Evolutionary conservation across 2,888 invertebrate species (phyloP).

Genomic region (Apoderus coryli): DNA sequence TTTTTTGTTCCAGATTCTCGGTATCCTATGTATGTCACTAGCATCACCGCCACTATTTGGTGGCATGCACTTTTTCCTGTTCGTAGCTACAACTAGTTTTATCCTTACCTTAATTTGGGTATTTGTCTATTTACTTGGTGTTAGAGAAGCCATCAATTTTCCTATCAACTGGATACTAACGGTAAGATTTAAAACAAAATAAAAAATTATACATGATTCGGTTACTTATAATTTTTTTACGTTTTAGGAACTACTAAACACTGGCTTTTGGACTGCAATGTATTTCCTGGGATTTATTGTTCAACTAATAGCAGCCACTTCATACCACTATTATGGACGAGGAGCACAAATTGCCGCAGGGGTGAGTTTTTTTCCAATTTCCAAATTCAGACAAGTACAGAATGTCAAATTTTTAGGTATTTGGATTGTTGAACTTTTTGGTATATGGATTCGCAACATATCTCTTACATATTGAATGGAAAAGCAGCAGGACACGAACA

Average conservation of each 20-base stretch:
- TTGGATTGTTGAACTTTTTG: slow-evolving; percentile 67
- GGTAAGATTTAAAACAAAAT: slow-evolving; percentile 43
- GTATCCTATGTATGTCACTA: slow-evolving; percentile 73
- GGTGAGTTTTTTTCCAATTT: slow-evolving; percentile 38
- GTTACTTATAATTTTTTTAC: slow-evolving; percentile 5
- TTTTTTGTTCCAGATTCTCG: slow-evolving; percentile 51
- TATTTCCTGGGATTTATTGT: slow-evolving; percentile 72
- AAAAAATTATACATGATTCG: slow-evolving; percentile 4
- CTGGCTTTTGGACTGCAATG: slow-evolving; percentile 49
- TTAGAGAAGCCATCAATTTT: slow-evolving; percentile 61
- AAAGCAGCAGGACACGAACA: slow-evolving; percentile 34
- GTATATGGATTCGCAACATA: slow-evolving; percentile 66
- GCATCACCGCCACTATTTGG: slow-evolving; percentile 50
- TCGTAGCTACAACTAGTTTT: slow-evolving; percentile 69
- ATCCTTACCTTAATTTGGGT: slow-evolving; percentile 71
- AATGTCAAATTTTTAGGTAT: slow-evolving; percentile 43
- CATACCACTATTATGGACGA: slow-evolving; percentile 23
- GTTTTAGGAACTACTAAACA: slow-evolving; percentile 73
- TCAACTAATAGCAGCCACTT: slow-evolving; percentile 50
- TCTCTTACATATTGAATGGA: slow-evolving; percentile 60
- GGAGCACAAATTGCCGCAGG: slow-evolving; percentile 61
- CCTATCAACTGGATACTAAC: slow-evolving; percentile 75
- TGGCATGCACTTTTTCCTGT: slow-evolving; percentile 70
- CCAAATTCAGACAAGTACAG: no score
- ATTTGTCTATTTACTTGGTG: slow-evolving; percentile 63